Percentiles rank a stretch among this genome's conserved stretches.
Evolutionary conservation across 2,888 invertebrate species (phyloP).

Genomic region (Ethmia dodecea): DNA sequence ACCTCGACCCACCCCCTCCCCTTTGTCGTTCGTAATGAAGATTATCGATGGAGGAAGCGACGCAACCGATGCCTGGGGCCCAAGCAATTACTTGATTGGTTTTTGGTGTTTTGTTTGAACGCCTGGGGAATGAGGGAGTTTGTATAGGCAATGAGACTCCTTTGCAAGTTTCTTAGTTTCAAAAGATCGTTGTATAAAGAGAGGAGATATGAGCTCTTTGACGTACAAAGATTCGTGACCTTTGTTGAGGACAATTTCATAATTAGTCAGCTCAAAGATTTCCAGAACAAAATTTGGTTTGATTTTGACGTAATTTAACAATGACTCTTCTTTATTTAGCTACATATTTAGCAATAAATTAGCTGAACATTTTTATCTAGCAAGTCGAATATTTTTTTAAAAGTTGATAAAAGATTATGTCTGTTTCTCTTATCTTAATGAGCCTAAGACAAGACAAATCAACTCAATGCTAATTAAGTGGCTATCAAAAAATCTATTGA

Average conservation of each 20-base stretch:
- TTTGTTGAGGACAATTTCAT: constrained; percentile 6
- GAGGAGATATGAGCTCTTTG: constrained; percentile 12
- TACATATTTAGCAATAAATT: no score
- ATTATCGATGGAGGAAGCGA: constrained; percentile 45
- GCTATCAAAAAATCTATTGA: constrained; percentile 11
- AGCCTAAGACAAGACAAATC: constrained; percentile 7
- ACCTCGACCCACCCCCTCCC: constrained; percentile 20
- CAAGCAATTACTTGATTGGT: constrained; percentile 70
- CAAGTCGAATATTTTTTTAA: no score
- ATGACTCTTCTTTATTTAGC: no score
- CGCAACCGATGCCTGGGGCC: constrained; percentile 26
- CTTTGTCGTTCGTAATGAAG: constrained; percentile 44
- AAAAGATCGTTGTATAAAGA: constrained; percentile 15
- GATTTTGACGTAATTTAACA: background rate
- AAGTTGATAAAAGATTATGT: no score
- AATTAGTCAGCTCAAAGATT: constrained; percentile 6
- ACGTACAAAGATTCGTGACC: constrained; percentile 7
- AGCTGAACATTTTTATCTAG: no score
- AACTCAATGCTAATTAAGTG: constrained; percentile 10
- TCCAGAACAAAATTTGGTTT: background rate
- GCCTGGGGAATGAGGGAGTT: constrained; percentile 16
- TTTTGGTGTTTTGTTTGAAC: constrained; percentile 48
- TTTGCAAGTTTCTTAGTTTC: constrained; percentile 20
- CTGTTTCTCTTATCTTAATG: no score
- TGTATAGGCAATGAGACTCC: constrained; percentile 18